Base-by-base conservation (phyloP, 2,113 vertebrate genomes). In the Piaya cayana region DNA sequence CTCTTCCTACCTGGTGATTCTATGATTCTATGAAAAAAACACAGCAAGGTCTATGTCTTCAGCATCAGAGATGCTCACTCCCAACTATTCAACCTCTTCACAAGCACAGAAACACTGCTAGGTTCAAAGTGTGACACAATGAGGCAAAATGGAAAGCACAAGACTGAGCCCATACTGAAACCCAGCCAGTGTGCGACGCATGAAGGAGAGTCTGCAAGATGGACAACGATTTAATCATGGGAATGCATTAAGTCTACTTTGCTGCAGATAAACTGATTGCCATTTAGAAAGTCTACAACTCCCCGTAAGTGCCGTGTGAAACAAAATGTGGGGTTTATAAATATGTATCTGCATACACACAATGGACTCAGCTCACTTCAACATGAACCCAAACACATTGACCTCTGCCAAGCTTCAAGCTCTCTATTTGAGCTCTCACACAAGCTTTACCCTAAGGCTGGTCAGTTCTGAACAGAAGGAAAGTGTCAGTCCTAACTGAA, bases 81-180 rank as follows among this genome's bases (percentile, higher is more conserved):
- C 69, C 9, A 77, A 5, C 47, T 5, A n/a, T 1, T 15, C 39
- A 47, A 71, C 53, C 36, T 27, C 29, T 15, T 59, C 68, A 29
- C 9, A 16, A 11, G 1, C 3, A 2, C 30, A 10, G 30, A n/a
- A 39, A 82, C 65, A 52, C 36, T 47, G 17, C 32, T 12, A 30
- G 45, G 29, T 79, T 8, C 42, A 58, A 43, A 15, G 0, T 2
- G n/a, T 1, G 21, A 30, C 32, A 20, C 3, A 12, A 1, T 25
- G 19, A 37, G n/a, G 36, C 27, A 77, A 63, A 53, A 37, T 2
- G 2, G 17, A 63, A 60, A 43, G 37, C 39, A 9, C 52, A 17
- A 0, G 0, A 30, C 49, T 5, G 5, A 29, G 49, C 16, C 29
- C 2, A 2, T 8, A 25, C 50, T 6, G 4, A 49, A 90, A 79